Evolutionary conservation across 2,888 invertebrate species (phyloP), one percentile per base, ranked within the genome.

Genomic region (Saturnia pavonia): DNA sequence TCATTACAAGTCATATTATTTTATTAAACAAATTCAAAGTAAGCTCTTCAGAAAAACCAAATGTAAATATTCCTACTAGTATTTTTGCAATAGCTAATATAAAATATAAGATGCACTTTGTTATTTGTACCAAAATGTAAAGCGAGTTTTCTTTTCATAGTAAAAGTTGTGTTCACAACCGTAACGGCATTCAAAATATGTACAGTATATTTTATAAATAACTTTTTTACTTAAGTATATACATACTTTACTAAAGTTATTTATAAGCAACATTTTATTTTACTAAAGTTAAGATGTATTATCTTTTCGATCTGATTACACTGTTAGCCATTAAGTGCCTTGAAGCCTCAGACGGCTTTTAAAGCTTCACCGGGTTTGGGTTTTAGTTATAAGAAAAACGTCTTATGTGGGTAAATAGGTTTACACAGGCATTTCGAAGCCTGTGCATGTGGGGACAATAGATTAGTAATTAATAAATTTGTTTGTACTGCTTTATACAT

Each of bases 131-230:
- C 27, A 60, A 27, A 60, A 60, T 60, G 27, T 25, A 60, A 60
- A 60, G 14, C 25, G 57, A 60, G 27, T 60, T 60, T 60, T 60
- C 57, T 25, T 60, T 60, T 60, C 14, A 60, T 60, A 60, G 57
- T 60, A 60, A 60, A 60, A 14, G 14, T 27, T 60, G 57, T 60
- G 57, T 60, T 60, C 27, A 60, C 57, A 60, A 60, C 57, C 57
- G 57, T 27, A 60, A 60, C 57, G 25, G 27, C 57, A 60, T 60
- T 60, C 27, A 60, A 22, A 54, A 54, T 54, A 54, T 54, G n/a
- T 54, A 22, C 22, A 54, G 22, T 54, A 22, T 22, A 22, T 54
- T 48, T 48, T 19, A 48, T 16, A 19, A 48, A 19, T 16, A 48
- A 19, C 14, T 48, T 54, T 54, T 1, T 54, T 54, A 34, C 6